A percentile compares a stretch with the other conserved stretches of the same genome.
Evolutionary conservation across 92 coral and sea anemone genomes (phyloP).

Genomic region (Palythoa grandis): DNA sequence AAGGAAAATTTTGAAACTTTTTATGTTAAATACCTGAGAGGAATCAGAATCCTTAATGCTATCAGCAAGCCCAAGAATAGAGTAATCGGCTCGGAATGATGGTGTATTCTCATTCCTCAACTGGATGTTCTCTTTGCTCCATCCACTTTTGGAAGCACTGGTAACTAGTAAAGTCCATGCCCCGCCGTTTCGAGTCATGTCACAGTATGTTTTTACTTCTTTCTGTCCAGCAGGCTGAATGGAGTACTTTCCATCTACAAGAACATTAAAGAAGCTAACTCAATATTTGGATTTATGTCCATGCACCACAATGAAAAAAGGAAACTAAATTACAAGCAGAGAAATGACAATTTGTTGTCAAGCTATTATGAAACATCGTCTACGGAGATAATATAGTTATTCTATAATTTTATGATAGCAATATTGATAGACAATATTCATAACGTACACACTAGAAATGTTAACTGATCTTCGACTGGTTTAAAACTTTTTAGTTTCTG

Average conservation of each 20-base stretch:
- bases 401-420: too few species aligned
- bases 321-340: not conserved
- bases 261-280: not conserved
- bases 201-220: constrained; percentile 7
- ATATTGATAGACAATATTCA: too few species aligned
- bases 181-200: constrained; percentile 5
- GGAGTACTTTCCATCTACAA: not conserved
- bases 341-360: not conserved
- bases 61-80: constrained; percentile 57
- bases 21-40: constrained; percentile 40
- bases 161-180: constrained; percentile 21
- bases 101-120: constrained; percentile 30
- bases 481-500: too few species aligned
- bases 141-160: constrained; percentile 18
- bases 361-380: not conserved
- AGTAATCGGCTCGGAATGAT: constrained; percentile 50
- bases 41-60: constrained; percentile 52
- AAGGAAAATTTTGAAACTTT: too few species aligned
- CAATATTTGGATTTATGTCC: not conserved
- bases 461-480: too few species aligned
- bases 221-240: not conserved
- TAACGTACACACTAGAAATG: too few species aligned
- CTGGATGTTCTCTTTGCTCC: constrained; percentile 17
- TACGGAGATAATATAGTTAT: too few species aligned
- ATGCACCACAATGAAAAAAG: not conserved